Conservation (phyloP, 1,140 invertebrate species). For the Tetraneura akinire region DNA sequence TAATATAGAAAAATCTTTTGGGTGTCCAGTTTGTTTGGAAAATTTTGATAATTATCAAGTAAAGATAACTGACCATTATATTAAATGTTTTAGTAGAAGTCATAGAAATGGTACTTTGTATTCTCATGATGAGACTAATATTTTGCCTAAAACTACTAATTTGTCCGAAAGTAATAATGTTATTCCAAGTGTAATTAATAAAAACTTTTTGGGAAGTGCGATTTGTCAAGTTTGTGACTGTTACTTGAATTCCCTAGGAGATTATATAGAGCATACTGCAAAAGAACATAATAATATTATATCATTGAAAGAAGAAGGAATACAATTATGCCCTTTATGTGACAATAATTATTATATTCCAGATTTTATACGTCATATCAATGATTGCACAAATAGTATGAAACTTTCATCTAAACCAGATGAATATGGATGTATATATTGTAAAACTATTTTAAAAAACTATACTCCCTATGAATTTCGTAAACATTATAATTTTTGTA, state of each 20-base stretch:
- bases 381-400: conserved; percentile 6
- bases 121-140: too few species aligned
- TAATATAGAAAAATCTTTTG: too few species aligned
- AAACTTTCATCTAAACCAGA: neutral
- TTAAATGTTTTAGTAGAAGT: too few species aligned
- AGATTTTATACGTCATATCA: neutral
- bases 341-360: neutral
- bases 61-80: too few species aligned
- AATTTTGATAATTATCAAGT: neutral
- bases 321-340: conserved; percentile 33
- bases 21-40: neutral
- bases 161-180: too few species aligned
- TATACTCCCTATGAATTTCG: neutral
- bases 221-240: neutral
- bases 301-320: neutral
- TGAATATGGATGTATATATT: neutral
- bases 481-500: neutral
- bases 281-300: neutral
- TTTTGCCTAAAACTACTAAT: too few species aligned
- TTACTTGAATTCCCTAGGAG: neutral
- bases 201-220: neutral
- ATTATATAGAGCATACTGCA: neutral
- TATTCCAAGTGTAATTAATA: too few species aligned
- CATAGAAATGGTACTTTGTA: too few species aligned
- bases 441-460: neutral